phyloP scores from a whole-genome alignment of 2,797 vertebrate genomes.

The Tokudaia muenninki region DNA sequence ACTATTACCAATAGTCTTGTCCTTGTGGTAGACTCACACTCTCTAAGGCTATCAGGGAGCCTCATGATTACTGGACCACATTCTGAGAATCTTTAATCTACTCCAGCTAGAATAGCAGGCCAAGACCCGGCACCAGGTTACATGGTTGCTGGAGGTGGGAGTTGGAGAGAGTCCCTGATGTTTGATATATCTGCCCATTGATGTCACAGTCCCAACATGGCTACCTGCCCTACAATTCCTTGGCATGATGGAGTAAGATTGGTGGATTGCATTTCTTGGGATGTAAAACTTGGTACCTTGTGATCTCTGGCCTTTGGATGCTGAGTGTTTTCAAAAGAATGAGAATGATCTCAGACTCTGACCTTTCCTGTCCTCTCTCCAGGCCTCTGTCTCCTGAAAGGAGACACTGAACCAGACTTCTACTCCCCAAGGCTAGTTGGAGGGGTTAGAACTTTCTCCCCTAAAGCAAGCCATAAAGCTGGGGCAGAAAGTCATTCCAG shows the following conservation, averaged over 20 bases:
- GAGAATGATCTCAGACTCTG: neutral
- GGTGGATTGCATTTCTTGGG: neutral
- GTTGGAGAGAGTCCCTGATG: neutral
- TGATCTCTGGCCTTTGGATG: neutral
- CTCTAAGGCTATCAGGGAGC: neutral
- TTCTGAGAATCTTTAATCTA: neutral
- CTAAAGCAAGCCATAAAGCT: slow-evolving; percentile 57
- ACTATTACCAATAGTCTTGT: neutral
- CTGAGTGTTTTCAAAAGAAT: neutral
- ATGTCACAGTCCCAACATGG: neutral
- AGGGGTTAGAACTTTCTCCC: slow-evolving; percentile 38
- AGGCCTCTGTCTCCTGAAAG: neutral
- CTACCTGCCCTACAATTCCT: neutral
- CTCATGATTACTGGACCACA: neutral
- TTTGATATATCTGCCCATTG: neutral
- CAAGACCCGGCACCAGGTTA: neutral
- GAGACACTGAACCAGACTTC: neutral
- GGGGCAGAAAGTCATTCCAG: slow-evolving; percentile 43
- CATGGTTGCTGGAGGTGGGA: neutral
- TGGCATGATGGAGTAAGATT: neutral
- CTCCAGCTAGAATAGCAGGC: neutral
- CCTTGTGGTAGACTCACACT: neutral
- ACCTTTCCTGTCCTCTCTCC: neutral
- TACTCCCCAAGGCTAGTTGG: neutral
- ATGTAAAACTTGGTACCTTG: neutral